Percentiles rank a stretch among this genome's conserved stretches.
Evolutionary conservation across 2,797 vertebrate genomes (phyloP).

Genomic region (Phoebastria nigripes): DNA sequence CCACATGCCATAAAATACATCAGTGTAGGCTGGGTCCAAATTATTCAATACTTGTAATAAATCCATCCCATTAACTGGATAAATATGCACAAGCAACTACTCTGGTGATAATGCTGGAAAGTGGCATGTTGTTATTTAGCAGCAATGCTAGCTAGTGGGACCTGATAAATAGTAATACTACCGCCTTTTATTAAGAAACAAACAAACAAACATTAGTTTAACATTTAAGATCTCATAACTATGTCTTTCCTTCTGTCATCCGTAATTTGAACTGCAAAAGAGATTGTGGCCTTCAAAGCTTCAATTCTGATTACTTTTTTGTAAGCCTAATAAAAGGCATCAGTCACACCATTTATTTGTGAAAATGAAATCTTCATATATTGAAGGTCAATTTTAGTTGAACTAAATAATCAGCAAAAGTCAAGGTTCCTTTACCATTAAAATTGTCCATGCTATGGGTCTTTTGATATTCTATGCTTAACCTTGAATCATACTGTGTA

Average conservation of each 20-base stretch:
- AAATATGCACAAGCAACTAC: conserved; percentile 63
- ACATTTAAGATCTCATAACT: conserved; percentile 41
- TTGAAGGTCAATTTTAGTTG: conserved; percentile 74
- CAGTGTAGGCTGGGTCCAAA: conserved; percentile 52
- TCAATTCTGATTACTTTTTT: conserved; percentile 67
- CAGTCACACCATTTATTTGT: conserved; percentile 60
- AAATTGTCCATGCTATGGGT: conserved; percentile 57
- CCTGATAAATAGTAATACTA: conserved; percentile 2
- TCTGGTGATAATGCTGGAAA: conserved; percentile 53
- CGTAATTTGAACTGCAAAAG: conserved; percentile 53
- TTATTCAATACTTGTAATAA: conserved; percentile 75
- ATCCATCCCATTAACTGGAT: conserved; percentile 71
- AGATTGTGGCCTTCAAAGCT: conserved; percentile 66
- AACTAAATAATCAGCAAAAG: conserved; percentile 72
- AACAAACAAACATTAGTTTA: conserved; percentile 28
- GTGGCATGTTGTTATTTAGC: conserved; percentile 37
- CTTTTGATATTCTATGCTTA: conserved; percentile 67
- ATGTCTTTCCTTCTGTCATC: conserved; percentile 33
- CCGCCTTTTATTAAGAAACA: not conserved
- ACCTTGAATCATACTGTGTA: conserved; percentile 65
- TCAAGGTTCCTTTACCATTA: conserved; percentile 73
- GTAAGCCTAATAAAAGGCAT: conserved; percentile 68
- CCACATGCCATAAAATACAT: conserved; percentile 74
- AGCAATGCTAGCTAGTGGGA: not conserved
- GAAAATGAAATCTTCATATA: conserved; percentile 70